Percentiles rank a stretch among this genome's conserved stretches.
These are phyloP conservation scores for Trichogramma dendrolimi DNA, from an alignment of 2,888 invertebrate species.

Conservation along the genomic window DNA sequence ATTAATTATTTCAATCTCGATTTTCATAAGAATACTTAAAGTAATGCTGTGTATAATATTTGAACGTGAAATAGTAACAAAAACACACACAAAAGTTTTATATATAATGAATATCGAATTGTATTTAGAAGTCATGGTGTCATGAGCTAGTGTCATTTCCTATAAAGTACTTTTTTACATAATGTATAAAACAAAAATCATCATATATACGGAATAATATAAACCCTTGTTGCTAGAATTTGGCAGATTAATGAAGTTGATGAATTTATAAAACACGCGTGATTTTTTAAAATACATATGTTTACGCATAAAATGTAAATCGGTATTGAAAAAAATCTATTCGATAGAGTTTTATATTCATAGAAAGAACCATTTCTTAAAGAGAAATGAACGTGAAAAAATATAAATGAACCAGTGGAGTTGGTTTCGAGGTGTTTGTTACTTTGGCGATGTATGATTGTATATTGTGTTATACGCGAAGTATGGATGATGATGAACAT, in stretches of 20 bases:
- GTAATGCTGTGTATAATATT: slow-evolving; percentile 29
- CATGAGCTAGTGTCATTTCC: slow-evolving; percentile 36
- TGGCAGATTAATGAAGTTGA: too few species aligned
- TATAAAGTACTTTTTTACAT: slow-evolving; percentile 24
- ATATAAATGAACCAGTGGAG: too few species aligned
- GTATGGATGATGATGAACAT: not conserved
- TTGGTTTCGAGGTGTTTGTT: too few species aligned
- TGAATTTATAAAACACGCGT: not conserved
- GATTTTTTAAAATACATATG: slow-evolving; percentile 2
- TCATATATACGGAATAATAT: too few species aligned
- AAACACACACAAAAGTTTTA: slow-evolving; percentile 21
- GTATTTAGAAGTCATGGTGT: slow-evolving; percentile 29
- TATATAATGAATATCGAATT: slow-evolving; percentile 21
- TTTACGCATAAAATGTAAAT: too few species aligned
- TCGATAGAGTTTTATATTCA: too few species aligned
- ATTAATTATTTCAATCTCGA: slow-evolving; percentile 42
- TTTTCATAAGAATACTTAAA: slow-evolving; percentile 29
- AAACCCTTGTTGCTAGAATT: too few species aligned
- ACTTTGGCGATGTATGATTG: too few species aligned
- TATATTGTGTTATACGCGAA: too few species aligned
- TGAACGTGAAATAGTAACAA: slow-evolving; percentile 15
- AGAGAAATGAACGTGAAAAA: too few species aligned
- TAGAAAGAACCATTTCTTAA: too few species aligned
- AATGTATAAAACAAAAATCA: slow-evolving; percentile 7
- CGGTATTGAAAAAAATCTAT: too few species aligned